Evolutionary conservation across 2,797 vertebrate species (phyloP), one percentile per base, ranked within the genome.

Genomic region (Bovichtus variegatus): DNA sequence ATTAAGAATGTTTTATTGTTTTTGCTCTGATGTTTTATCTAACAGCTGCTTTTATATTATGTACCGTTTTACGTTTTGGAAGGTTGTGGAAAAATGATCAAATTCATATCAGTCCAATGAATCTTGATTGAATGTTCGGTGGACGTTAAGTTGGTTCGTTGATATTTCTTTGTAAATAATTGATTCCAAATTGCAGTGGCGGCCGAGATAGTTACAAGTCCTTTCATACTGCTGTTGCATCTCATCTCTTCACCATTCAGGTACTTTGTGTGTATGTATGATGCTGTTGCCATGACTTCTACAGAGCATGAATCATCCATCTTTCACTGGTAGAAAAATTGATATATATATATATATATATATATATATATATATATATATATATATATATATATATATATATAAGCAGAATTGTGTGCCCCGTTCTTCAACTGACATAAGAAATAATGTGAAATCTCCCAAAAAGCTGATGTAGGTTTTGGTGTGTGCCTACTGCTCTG

Each of bases 401-500:
- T 40, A 40, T n/a, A 61, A 74, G 47, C 60, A 80, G 62, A 74
- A 58, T 29, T 75, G 54, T 81, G 72, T 76, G 71, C 82, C 67
- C 47, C 70, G 64, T 72, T 85, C 72, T 80, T 69, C 53, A 79
- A 76, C 46, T 78, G 80, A 83, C 76, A 85, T 74, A 71, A 81
- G 40, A 71, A 89, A 73, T 36, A 60, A 86, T 76, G 61, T 85
- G 65, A 87, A 77, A 59, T 77, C 71, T 76, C 59, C 73, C 73
- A 76, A 81, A 49, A 81, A 67, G 78, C 82, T 78, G 59, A 76
- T 78, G 5, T 65, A 70, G 68, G 76, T 81, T 78, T 71, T 71
- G 61, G 61, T 87, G 82, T 90, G 89, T 82, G 85, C 80, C 73
- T 80, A 44, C 74, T 82, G 87, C 80, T 88, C 77, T 80, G 81